Conservation (phyloP, 1,140 invertebrate genomes). For the Drosophila setifemur region DNA sequence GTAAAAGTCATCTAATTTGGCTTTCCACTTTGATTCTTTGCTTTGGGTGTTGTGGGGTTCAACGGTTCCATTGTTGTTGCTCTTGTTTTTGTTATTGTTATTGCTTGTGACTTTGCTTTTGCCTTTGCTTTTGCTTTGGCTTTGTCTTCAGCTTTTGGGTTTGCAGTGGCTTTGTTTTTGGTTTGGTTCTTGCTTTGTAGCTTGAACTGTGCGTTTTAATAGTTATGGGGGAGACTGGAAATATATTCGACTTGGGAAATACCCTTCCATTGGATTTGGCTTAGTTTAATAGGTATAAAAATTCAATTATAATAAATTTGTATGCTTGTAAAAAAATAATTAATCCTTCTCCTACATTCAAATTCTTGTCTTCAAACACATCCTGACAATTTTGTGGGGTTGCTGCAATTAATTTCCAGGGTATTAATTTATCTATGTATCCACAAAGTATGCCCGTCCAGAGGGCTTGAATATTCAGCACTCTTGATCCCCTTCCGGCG, state of each 20-base stretch:
- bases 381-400: too few relatives aligned
- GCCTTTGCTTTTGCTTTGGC: not conserved
- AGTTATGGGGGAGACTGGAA: too few relatives aligned
- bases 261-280: too few relatives aligned
- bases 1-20: not conserved
- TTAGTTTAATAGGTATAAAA: too few relatives aligned
- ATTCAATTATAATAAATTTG: not conserved
- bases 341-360: too few relatives aligned
- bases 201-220: too few relatives aligned
- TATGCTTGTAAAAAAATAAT: not conserved
- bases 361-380: too few relatives aligned
- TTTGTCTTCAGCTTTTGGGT: too few relatives aligned
- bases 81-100: not conserved
- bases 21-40: slow-evolving; percentile 12
- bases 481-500: slow-evolving; percentile 18
- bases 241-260: too few relatives aligned
- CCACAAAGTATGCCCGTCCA: not conserved
- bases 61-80: slow-evolving; percentile 6
- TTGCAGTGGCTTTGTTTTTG: too few relatives aligned
- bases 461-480: slow-evolving; percentile 47
- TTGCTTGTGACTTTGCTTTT: not conserved
- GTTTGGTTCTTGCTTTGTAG: too few relatives aligned
- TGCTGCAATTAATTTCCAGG: not conserved
- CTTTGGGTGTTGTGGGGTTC: not conserved
- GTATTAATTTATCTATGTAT: not conserved